Base-by-base conservation (phyloP, 2,888 invertebrate genomes). In the Drosophila kambysellisi region DNA sequence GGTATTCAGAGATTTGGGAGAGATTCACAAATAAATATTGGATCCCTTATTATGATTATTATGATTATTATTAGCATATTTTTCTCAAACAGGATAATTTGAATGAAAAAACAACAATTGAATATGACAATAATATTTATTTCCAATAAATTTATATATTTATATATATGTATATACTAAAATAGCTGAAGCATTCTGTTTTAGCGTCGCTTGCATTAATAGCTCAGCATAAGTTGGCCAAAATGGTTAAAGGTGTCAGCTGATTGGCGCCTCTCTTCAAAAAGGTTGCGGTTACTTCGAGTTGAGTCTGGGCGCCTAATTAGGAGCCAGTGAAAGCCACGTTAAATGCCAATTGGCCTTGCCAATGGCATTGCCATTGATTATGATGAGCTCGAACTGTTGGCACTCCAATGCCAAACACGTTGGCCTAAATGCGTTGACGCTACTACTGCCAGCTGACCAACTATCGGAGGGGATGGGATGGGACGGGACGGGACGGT, bases 311-410 rank as follows among this genome's bases (percentile, higher is more conserved):
- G 54, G 25, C 25, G 63, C 25, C 79, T 75, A 79, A 78, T 78
- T 75, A 79, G 63, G 46, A 61, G 39, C 67, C 39, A 75, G 59
- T 52, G 64, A 62, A 68, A 79, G 70, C 70, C 77, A 70, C 58
- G 65, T 76, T 59, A 76, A 66, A 70, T 74, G 59, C 35, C 25
- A 54, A 54, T 54, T 46, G 46, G 4, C 46, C 25, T 46, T 20
- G 25, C 46, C 46, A 46, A 46, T 46, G 46, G 20, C 46, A 25
- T 64, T 63, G 74, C 60, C 75, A 79, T 68, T 80, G 76, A 80
- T 81, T 74, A 81, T 80, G 74, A 80, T 81, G 81, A 81, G 77
- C 54, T 51, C 70, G 76, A 63, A 54, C 62, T 71, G 62, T 68
- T 63, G 69, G 69, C 72, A 60, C 37, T 69, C 64, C 57, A 81